phyloP scores from a whole-genome alignment of 2,888 invertebrate species.

The Sarcophaga carnaria region DNA sequence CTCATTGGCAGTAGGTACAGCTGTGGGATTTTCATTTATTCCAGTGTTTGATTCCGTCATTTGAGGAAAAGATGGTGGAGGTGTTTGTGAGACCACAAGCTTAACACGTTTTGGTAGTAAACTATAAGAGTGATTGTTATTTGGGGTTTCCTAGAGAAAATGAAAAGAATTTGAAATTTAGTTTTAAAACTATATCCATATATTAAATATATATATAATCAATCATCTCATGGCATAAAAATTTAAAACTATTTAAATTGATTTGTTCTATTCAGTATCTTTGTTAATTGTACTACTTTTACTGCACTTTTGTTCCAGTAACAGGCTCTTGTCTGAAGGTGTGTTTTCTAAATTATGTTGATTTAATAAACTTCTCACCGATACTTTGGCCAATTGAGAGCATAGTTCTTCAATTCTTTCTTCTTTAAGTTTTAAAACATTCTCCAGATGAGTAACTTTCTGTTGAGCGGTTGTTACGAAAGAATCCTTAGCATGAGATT shows the following conservation, averaged over 20 bases:
- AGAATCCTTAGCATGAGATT: constrained; percentile 75
- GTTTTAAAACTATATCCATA: neutral
- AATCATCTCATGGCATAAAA: neutral
- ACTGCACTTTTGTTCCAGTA: constrained; percentile 46
- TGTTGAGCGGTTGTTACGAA: constrained; percentile 71
- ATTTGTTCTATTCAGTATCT: neutral
- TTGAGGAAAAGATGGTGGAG: neutral
- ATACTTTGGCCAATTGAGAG: constrained; percentile 75
- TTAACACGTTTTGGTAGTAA: constrained; percentile 19
- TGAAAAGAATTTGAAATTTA: neutral
- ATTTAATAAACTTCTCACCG: constrained; percentile 73
- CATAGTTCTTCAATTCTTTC: constrained; percentile 79
- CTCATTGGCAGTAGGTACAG: neutral
- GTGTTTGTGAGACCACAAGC: neutral
- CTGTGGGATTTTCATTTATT: neutral
- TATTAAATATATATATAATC: neutral
- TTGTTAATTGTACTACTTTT: constrained; percentile 15
- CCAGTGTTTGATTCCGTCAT: neutral
- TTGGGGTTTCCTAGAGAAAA: neutral
- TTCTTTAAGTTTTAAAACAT: constrained; percentile 76
- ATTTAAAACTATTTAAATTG: too few species aligned
- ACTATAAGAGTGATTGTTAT: neutral
- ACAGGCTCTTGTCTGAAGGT: constrained; percentile 46
- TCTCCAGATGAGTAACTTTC: constrained; percentile 77
- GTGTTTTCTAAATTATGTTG: constrained; percentile 69